Evolutionary conservation across 1,140 invertebrate species (phyloP).

Genomic region (Periplaneta americana): DNA sequence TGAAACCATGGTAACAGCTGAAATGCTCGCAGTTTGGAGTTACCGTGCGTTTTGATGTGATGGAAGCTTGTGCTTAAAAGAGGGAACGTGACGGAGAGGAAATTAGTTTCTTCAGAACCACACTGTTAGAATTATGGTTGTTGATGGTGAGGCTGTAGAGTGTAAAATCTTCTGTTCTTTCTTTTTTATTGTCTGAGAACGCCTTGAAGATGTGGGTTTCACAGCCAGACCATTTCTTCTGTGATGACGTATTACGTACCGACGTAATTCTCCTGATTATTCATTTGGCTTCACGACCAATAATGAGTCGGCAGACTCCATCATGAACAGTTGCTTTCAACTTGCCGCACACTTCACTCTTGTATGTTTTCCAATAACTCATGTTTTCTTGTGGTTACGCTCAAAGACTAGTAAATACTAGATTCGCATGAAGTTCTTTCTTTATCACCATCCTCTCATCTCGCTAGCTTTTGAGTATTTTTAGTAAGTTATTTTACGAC

Average conservation of each 20-base stretch:
- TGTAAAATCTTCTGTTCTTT: not conserved
- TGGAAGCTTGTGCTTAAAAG: too few species aligned
- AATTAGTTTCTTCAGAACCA: not conserved
- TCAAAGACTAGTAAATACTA: not conserved
- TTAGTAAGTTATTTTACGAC: too few species aligned
- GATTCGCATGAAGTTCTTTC: too few species aligned
- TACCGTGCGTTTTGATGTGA: too few species aligned
- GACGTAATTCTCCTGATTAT: not conserved
- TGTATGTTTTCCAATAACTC: not conserved
- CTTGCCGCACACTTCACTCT: not conserved
- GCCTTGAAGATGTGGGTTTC: not conserved
- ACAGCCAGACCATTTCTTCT: not conserved
- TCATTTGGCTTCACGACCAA: not conserved
- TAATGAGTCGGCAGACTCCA: not conserved
- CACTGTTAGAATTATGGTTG: not conserved
- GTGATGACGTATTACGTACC: not conserved
- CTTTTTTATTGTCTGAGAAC: not conserved
- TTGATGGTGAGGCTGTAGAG: not conserved
- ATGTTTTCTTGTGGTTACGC: not conserved
- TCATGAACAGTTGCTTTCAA: not conserved
- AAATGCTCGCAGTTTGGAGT: too few species aligned
- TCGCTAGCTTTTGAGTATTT: too few species aligned
- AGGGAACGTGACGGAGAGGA: not conserved
- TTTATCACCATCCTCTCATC: too few species aligned
- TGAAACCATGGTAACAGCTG: too few species aligned